Base-by-base conservation (phyloP, 2,888 invertebrate genomes). In the Griposia aprilina region DNA sequence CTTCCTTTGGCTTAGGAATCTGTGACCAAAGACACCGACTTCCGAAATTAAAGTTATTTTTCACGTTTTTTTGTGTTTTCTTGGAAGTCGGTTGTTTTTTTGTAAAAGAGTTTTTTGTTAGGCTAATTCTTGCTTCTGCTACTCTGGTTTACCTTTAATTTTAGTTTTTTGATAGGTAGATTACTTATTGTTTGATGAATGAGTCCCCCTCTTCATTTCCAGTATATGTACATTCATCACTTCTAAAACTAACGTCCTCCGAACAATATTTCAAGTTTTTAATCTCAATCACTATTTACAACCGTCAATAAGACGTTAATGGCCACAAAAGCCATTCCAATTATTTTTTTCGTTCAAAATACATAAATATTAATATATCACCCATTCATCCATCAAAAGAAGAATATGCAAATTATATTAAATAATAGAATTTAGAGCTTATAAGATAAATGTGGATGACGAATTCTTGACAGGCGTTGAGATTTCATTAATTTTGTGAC, bases 271-370 rank as follows among this genome's bases (percentile, higher is more conserved):
- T 41, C 17, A 59, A 78, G 50, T 85, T 81, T 80, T 70, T 78
- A 82, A 84, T 80, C 71, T 63, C 17, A 36, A 50, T n/a, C 10
- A 76, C 15, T 74, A 83, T 82, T 83, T 83, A 87, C 62, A 72
- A 62, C 50, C 17, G 13, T 65, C 73, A 74, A 65, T 69, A 77
- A 62, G 45, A 75, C 63, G 69, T 76, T 85, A 78, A 87, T 80
- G 23, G 70, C 20, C 57, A 8, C 48, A 83, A 50, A 66, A 80
- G 48, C 73, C 65, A 73, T 80, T 80, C 75, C 70, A 87, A 86
- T 87, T 76, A 75, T 77, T 75, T 80, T 81, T 78, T 87, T 74
- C 74, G 62, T 76, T 71, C 55, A 78, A 82, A 57, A 41, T 23
- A 71, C 10, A 30, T 50, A 78, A 72, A 80, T 78, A 73, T 76